Percentiles rank a stretch among this genome's conserved stretches.
phyloP scores from a whole-genome alignment of 2,113 vertebrate genomes.

The Pituophis catenifer region DNA sequence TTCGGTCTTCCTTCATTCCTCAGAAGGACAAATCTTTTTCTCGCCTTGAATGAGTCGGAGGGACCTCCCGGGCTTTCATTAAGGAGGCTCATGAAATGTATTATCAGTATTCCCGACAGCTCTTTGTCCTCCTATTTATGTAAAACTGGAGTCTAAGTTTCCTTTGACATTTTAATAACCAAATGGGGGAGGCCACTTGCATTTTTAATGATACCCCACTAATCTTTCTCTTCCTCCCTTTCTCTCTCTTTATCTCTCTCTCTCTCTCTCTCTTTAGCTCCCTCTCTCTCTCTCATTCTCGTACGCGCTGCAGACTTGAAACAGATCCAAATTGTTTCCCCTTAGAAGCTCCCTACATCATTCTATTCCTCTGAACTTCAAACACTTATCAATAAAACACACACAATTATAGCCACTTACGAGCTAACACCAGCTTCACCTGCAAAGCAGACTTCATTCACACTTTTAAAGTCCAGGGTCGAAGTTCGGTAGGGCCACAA shows the following conservation, averaged over 20 bases:
- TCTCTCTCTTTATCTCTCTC: neutral
- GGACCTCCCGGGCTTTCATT: slow-evolving; percentile 1
- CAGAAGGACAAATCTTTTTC: neutral
- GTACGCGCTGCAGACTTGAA: slow-evolving; percentile 51
- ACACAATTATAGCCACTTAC: slow-evolving; percentile 23
- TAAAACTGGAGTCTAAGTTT: slow-evolving; percentile 46
- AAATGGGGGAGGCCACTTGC: slow-evolving; percentile 47
- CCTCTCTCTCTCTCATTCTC: neutral
- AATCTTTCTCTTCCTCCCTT: neutral
- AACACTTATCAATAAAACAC: slow-evolving; percentile 57
- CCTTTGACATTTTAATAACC: slow-evolving; percentile 53
- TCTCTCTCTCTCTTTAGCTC: no score
- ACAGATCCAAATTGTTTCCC: slow-evolving; percentile 53
- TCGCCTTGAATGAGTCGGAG: neutral
- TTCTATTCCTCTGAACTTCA: slow-evolving; percentile 58
- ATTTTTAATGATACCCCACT: slow-evolving; percentile 29
- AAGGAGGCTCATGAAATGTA: neutral
- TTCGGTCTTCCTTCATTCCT: neutral
- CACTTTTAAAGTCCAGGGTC: slow-evolving; percentile 36
- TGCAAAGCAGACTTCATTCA: slow-evolving; percentile 44
- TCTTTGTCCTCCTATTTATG: slow-evolving; percentile 3
- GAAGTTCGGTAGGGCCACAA: slow-evolving; percentile 32
- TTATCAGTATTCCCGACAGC: slow-evolving; percentile 32
- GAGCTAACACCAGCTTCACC: slow-evolving; percentile 16
- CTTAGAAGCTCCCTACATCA: slow-evolving; percentile 39